Evolutionary conservation across 2,888 invertebrate species (phyloP).

Genomic region (Callinectes sapidus): DNA sequence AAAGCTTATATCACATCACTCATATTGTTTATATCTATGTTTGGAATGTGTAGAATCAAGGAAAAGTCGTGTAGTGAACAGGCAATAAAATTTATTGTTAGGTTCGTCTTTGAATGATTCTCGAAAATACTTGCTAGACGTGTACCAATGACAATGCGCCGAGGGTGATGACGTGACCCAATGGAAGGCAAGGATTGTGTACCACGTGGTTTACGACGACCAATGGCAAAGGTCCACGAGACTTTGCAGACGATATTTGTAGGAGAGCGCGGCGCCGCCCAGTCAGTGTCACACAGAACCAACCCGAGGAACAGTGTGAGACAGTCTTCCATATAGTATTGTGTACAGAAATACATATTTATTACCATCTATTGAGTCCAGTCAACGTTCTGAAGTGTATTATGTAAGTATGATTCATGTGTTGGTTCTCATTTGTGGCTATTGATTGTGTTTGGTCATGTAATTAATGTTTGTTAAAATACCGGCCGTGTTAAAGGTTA

Average conservation of each 20-base stretch:
- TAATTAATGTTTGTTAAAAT: not conserved
- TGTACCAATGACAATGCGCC: conserved; percentile 54
- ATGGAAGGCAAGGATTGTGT: conserved; percentile 54
- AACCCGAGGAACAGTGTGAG: not conserved
- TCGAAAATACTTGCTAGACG: conserved; percentile 43
- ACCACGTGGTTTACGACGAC: conserved; percentile 68
- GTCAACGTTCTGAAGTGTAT: not conserved
- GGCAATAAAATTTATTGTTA: not conserved
- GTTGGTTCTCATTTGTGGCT: not conserved
- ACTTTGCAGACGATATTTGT: conserved; percentile 62
- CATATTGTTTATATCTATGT: not conserved
- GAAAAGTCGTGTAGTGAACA: not conserved
- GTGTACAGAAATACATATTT: not conserved
- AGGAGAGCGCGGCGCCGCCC: not conserved
- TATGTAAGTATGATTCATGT: not conserved
- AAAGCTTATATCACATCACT: not conserved
- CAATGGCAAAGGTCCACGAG: conserved; percentile 68
- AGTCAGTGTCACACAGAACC: conserved; percentile 60
- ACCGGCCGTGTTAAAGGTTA: conserved; percentile 21
- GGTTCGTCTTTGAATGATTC: not conserved
- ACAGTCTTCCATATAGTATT: conserved; percentile 1
- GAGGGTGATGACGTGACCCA: conserved; percentile 59
- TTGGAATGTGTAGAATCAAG: not conserved
- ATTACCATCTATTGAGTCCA: not conserved
- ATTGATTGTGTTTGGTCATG: not conserved